Evolutionary conservation across 2,888 invertebrate genomes (phyloP), one percentile per base, ranked within the genome.

Genomic region (Melieria omissa): DNA sequence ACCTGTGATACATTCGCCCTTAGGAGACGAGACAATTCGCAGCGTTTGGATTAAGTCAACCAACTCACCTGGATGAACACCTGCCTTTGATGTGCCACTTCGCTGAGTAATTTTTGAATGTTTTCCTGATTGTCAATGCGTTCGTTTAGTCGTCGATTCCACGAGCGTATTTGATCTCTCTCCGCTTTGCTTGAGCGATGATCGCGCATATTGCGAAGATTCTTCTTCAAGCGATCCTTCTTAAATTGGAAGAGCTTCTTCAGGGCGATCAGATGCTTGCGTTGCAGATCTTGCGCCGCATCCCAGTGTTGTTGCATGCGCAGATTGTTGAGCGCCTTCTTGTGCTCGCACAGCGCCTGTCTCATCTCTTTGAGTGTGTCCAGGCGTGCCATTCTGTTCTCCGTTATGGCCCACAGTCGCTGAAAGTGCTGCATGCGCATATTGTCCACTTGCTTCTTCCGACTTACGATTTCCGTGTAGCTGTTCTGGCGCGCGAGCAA

Each of bases 161-260:
- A 85, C 0, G 83, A 86, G 12, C 29, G 42, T 1, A 79, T 78
- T 61, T 83, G 81, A 1, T 78, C 79, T 9, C 80, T 79, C 5
- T 81, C 79, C n/a, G 74, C 71, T 9, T 79, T 73, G 4, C 62
- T 45, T 7, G 68, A 1, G 0, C 78, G 78, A 14, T 75, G 77
- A 8, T 80, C 80, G 0, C 73, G 57, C 46, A 82, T 55, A 0
- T 69, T 65, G 4, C 77, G 77, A 58, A 82, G 71, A 46, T 84
- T 82, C 61, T 77, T 82, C n/a, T 82, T 79, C 4, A 82, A 75
- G 4, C 85, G 80, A 47, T 84, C 83, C 62, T 81, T 81, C 54
- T 85, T 85, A 41, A 82, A 82, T 65, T 84, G 83, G 45, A 82
- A 80, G 12, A 81, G 73, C 70, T 85, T 86, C 75, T 87, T 87